These are phyloP conservation scores for fruit fly (Drosophila melanogaster) DNA, from an alignment of 1,140 invertebrate genomes.

Conservation along the genomic window Release_6_plus_ISO1_MT NT_033777.3:9147501-9148000, in stretches of 20 bases:
- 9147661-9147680: too few species aligned
- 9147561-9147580: not conserved
- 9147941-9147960: conserved; percentile 80
- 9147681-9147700: not conserved
- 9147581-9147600: too few species aligned
- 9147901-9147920: conserved; percentile 39
- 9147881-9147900: not conserved
- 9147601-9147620: too few species aligned
- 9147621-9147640: too few species aligned
- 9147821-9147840: conserved; percentile 58
- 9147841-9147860: conserved; percentile 22
- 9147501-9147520: not conserved
- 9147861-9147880: not conserved
- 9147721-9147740: conserved; percentile 49
- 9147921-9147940: conserved; percentile 80
- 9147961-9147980: conserved; percentile 34
- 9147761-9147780: conserved; percentile 41
- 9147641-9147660: too few species aligned
- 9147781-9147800: conserved; percentile 10
- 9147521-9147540: not conserved
- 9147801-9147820: conserved; percentile 78
- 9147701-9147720: conserved; percentile 11
- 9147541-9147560: conserved; percentile 1
- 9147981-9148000: conserved; percentile 8
- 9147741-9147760: conserved; percentile 67